These are phyloP conservation scores for Arge pagana DNA, from an alignment of 2,888 invertebrate genomes.

Conservation along the genomic window DNA sequence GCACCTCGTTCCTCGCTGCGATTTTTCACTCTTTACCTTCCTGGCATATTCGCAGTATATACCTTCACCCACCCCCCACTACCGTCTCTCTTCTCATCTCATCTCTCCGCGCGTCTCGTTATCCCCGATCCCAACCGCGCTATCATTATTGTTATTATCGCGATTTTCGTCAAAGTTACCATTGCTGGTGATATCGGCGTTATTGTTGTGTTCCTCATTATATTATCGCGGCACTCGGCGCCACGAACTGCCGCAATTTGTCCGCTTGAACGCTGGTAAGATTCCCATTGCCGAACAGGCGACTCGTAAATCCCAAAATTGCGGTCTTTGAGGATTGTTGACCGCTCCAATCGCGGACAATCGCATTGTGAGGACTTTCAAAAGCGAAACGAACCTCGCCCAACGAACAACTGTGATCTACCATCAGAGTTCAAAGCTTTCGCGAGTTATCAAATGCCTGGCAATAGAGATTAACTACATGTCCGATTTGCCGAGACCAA, in stretches of 20 bases:
- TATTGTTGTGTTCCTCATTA: no score
- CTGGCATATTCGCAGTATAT: slow-evolving; percentile 3
- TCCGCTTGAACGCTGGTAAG: slow-evolving; percentile 10
- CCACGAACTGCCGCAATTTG: slow-evolving; percentile 13
- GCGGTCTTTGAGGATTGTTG: neutral
- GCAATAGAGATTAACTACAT: no score
- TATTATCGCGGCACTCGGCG: slow-evolving; percentile 3
- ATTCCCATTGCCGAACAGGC: slow-evolving; percentile 12
- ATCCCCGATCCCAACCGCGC: no score
- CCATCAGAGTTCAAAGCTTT: neutral
- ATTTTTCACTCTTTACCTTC: neutral
- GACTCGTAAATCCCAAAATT: slow-evolving; percentile 13
- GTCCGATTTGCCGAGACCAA: no score
- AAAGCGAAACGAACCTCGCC: slow-evolving; percentile 6
- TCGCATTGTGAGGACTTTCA: slow-evolving; percentile 5
- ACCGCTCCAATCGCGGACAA: neutral
- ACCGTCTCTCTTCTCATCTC: neutral
- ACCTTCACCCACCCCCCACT: neutral
- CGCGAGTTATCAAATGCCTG: no score
- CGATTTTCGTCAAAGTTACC: neutral
- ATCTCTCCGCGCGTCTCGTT: slow-evolving; percentile 3
- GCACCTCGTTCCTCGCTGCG: neutral
- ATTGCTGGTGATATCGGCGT: neutral
- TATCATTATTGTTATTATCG: slow-evolving; percentile 8
- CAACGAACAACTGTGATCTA: slow-evolving; percentile 5